phyloP scores from a whole-genome alignment of 2,113 vertebrate genomes.

The Tragelaphus buxtoni region DNA sequence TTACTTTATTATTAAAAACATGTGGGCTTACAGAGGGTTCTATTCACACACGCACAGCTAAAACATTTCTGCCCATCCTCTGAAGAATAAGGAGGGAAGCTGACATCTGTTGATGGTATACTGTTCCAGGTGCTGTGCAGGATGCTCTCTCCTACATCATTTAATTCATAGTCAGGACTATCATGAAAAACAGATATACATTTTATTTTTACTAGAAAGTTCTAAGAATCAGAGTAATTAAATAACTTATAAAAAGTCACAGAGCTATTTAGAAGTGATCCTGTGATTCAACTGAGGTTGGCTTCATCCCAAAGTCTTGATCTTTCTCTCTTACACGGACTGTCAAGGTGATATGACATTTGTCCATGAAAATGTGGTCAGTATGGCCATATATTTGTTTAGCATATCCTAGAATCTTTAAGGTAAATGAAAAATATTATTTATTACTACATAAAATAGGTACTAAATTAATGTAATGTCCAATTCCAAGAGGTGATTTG shows the following conservation, averaged over 20 bases:
- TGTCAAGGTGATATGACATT: background rate
- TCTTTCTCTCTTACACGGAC: background rate
- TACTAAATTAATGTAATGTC: background rate
- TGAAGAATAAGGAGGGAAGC: background rate
- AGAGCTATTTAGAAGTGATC: background rate
- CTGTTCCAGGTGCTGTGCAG: background rate
- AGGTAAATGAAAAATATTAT: background rate
- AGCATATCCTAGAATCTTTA: background rate
- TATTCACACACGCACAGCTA: background rate
- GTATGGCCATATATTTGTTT: background rate
- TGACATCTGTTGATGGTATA: too few relatives aligned
- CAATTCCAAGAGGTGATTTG: background rate
- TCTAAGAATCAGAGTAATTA: background rate
- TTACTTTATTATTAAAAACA: background rate
- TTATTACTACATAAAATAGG: background rate
- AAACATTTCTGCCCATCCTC: background rate
- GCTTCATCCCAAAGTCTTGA: background rate
- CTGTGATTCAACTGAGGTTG: background rate
- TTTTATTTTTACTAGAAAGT: background rate
- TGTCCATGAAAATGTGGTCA: background rate
- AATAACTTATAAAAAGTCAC: background rate
- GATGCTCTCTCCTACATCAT: background rate
- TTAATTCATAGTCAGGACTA: background rate
- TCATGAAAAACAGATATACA: background rate
- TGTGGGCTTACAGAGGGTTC: background rate